phyloP scores from a whole-genome alignment of 2,888 invertebrate species.

The Lasioglossum leucozonium region DNA sequence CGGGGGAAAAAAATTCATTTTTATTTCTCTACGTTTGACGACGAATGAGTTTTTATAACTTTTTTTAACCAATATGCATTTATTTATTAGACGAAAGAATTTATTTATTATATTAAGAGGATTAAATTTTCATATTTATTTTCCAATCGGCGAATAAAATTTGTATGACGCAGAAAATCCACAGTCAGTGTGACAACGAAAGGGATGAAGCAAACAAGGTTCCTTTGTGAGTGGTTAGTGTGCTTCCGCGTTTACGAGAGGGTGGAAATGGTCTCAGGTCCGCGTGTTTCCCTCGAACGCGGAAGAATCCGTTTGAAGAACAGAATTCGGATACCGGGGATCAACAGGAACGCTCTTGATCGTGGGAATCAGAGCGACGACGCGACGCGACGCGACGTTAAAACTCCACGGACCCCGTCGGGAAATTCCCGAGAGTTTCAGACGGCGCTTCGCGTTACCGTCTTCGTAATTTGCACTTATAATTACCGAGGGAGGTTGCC shows the following conservation, averaged over 20 bases:
- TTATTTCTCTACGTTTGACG: too few species aligned
- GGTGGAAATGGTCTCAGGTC: background rate
- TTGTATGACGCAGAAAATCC: background rate
- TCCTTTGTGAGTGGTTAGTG: background rate
- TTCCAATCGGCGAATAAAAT: background rate
- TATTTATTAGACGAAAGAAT: too few species aligned
- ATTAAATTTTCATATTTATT: background rate
- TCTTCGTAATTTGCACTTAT: conserved; percentile 47
- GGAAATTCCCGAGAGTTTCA: conserved; percentile 29
- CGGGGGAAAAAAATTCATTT: too few species aligned
- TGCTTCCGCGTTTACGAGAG: background rate
- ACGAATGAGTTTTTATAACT: too few species aligned
- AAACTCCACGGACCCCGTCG: conserved; percentile 9
- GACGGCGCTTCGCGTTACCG: conserved; percentile 37
- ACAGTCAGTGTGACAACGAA: background rate
- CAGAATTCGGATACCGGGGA: background rate
- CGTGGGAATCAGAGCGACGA: background rate
- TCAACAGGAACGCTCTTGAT: background rate
- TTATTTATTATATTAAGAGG: background rate
- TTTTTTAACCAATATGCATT: too few species aligned
- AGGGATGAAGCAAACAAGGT: background rate
- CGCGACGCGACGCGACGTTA: background rate
- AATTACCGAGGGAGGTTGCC: conserved; percentile 34
- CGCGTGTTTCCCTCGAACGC: background rate
- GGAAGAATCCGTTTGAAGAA: background rate